Percentiles rank a stretch among this genome's conserved stretches.
These are phyloP conservation scores for Eumerus sabulonum DNA, from an alignment of 2,888 invertebrate species.

Conservation along the genomic window DNA sequence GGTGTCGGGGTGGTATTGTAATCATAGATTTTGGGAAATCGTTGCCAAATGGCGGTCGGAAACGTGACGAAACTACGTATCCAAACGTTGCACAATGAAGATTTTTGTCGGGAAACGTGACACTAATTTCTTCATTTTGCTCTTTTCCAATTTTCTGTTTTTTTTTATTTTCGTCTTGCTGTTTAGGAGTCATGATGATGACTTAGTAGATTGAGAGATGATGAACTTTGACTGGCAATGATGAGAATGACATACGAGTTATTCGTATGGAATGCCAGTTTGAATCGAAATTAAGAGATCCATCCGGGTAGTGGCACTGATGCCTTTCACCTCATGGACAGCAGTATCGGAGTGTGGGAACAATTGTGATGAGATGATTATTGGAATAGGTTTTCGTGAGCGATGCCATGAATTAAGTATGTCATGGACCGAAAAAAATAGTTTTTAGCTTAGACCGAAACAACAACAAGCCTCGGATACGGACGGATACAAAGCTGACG, in stretches of 20 bases:
- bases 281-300: neutral
- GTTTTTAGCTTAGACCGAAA: too few species aligned
- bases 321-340: slow-evolving; percentile 51
- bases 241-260: slow-evolving; percentile 5
- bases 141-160: neutral
- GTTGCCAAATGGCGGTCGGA: slow-evolving; percentile 35
- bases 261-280: slow-evolving; percentile 11
- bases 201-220: slow-evolving; percentile 13
- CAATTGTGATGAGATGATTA: slow-evolving; percentile 29
- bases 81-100: slow-evolving; percentile 52
- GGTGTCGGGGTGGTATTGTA: slow-evolving; percentile 12
- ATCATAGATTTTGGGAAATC: slow-evolving; percentile 59
- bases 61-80: slow-evolving; percentile 62
- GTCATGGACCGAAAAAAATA: too few species aligned
- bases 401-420: too few species aligned
- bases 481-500: too few species aligned
- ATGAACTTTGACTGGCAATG: slow-evolving; percentile 47
- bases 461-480: too few species aligned
- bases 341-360: slow-evolving; percentile 38
- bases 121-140: slow-evolving; percentile 48
- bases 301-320: neutral
- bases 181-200: slow-evolving; percentile 34
- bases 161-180: neutral
- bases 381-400: slow-evolving; percentile 21
- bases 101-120: slow-evolving; percentile 62